phyloP scores from a whole-genome alignment of 2,888 invertebrate species.

The Scaptomyza tumidula region DNA sequence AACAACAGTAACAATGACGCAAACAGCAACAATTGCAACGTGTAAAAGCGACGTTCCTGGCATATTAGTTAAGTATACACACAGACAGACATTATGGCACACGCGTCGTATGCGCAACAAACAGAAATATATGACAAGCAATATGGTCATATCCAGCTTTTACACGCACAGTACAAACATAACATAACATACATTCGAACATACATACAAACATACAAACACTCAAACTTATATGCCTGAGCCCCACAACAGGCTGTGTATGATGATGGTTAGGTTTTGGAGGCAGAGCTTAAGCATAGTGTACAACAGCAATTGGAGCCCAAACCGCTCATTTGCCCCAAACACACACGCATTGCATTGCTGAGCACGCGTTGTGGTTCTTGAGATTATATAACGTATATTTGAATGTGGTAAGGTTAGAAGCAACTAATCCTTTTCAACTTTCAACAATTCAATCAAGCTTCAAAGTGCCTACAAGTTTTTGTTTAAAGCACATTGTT shows the following conservation, averaged over 20 bases:
- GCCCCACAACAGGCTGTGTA: background rate
- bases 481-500: no score
- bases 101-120: conserved; percentile 54
- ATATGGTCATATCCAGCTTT: conserved; percentile 57
- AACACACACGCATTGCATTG: conserved; percentile 10
- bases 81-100: conserved; percentile 18
- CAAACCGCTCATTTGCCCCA: conserved; percentile 12
- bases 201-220: no score
- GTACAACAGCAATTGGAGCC: conserved; percentile 19
- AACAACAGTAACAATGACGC: conserved; percentile 18
- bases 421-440: no score
- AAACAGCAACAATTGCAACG: conserved; percentile 59
- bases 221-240: no score
- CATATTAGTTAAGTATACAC: conserved; percentile 65
- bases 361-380: conserved; percentile 4
- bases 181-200: background rate
- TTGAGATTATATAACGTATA: no score
- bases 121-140: conserved; percentile 39
- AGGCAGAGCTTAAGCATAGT: background rate
- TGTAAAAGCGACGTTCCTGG: conserved; percentile 53
- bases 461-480: no score
- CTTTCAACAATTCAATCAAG: no score
- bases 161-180: conserved; percentile 34
- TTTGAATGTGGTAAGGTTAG: no score
- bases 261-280: background rate